A percentile compares a stretch with the other conserved stretches of the same genome.
These are phyloP conservation scores for Drosophila serrata DNA, from an alignment of 1,140 invertebrate genomes.

Conservation along the genomic window DNA sequence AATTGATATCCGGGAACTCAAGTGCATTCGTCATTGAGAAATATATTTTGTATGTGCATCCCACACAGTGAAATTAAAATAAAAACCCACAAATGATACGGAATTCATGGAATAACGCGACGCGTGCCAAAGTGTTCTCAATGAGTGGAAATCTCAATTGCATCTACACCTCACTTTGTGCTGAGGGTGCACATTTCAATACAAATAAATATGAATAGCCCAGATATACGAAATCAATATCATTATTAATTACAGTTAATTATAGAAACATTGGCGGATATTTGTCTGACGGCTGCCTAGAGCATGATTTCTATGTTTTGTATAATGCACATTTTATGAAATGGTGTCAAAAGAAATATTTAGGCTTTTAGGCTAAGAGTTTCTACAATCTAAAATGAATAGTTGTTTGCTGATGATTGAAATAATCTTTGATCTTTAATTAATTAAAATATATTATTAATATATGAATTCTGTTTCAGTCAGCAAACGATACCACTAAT, in stretches of 20 bases:
- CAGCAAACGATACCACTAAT: too few relatives aligned
- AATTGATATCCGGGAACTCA: constrained; percentile 68
- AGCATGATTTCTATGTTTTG: neutral
- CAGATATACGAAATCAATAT: constrained; percentile 24
- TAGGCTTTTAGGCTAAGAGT: neutral
- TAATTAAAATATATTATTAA: too few relatives aligned
- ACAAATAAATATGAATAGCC: constrained; percentile 22
- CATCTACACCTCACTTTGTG: constrained; percentile 24
- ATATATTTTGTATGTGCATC: constrained; percentile 14
- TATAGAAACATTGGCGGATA: constrained; percentile 15
- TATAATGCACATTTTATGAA: neutral
- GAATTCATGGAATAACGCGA: constrained; percentile 18
- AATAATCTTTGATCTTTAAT: too few relatives aligned
- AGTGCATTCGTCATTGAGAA: constrained; percentile 20
- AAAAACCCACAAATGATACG: constrained; percentile 1
- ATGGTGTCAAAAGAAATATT: neutral
- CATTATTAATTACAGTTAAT: constrained; percentile 27
- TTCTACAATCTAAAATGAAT: too few relatives aligned
- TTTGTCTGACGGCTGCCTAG: neutral
- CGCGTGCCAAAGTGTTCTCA: constrained; percentile 45
- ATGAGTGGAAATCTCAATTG: constrained; percentile 37
- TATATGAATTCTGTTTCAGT: too few relatives aligned
- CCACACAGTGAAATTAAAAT: constrained; percentile 17
- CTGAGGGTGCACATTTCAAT: constrained; percentile 19
- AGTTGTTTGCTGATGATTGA: neutral